phyloP scores from a whole-genome alignment of 2,888 invertebrate species.

The Microctonus aethiopoides region DNA sequence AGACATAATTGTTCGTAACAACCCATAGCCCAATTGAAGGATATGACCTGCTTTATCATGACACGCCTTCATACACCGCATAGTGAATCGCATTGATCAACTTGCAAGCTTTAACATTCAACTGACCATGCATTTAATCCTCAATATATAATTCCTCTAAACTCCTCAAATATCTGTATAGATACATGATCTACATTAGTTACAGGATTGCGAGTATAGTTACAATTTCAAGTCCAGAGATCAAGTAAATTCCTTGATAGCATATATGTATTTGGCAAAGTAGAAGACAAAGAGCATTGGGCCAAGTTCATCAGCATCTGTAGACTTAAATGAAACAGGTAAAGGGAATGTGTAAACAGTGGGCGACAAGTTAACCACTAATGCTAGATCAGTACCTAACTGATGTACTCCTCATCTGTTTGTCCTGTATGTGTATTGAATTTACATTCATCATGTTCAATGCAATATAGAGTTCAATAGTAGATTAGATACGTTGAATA shows the following conservation, averaged over 20 bases:
- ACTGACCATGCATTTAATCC: not conserved
- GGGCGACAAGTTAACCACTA: slow-evolving; percentile 9
- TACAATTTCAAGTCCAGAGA: not conserved
- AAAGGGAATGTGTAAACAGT: not conserved
- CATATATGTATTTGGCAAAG: not conserved
- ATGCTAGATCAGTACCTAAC: slow-evolving; percentile 14
- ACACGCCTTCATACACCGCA: slow-evolving; percentile 17
- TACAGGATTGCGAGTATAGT: not conserved
- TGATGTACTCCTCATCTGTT: slow-evolving; percentile 32
- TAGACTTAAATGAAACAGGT: not conserved
- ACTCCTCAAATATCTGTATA: not conserved
- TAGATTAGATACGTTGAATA: slow-evolving; percentile 3
- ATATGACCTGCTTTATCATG: slow-evolving; percentile 26
- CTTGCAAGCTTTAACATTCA: not conserved
- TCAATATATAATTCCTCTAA: not conserved
- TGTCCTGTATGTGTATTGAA: slow-evolving; percentile 14
- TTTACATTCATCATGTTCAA: slow-evolving; percentile 20
- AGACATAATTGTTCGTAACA: slow-evolving; percentile 25
- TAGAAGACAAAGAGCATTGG: slow-evolving; percentile 11
- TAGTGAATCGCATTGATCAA: not conserved
- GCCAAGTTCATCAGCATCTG: not conserved
- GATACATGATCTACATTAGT: not conserved
- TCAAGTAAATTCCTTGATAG: not conserved
- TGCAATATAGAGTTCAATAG: not conserved
- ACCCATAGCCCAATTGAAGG: slow-evolving; percentile 17